These are phyloP conservation scores for Papilio demoleus DNA, from an alignment of 2,888 invertebrate species.

Conservation along the genomic window DNA sequence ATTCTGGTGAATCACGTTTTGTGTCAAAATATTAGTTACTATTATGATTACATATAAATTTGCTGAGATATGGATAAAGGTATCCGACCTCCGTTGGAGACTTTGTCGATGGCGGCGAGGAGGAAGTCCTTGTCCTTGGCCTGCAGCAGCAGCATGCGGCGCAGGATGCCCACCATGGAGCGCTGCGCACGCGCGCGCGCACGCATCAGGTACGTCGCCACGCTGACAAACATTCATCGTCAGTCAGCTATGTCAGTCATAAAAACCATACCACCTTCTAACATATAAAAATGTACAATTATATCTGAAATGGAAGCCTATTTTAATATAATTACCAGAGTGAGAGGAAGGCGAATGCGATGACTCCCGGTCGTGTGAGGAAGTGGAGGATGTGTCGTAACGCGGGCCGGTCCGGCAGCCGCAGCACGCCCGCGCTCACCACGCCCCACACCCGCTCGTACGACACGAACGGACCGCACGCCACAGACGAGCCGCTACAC, in stretches of 20 bases:
- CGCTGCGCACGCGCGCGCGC: conserved; percentile 85
- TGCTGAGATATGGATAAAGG: too few species aligned
- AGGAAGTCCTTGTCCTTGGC: conserved; percentile 89
- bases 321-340: conserved; percentile 83
- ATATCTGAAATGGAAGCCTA: too few species aligned
- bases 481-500: conserved; percentile 78
- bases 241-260: too few species aligned
- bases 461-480: conserved; percentile 86
- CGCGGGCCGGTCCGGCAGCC: conserved; percentile 69
- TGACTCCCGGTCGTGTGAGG: conserved; percentile 84
- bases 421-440: conserved; percentile 81
- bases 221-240: conserved; percentile 66
- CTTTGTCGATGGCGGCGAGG: conserved; percentile 84
- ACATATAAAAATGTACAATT: too few species aligned
- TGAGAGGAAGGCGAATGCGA: conserved; percentile 83
- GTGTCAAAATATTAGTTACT: too few species aligned
- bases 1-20: conserved; percentile 58
- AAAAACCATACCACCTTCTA: too few species aligned
- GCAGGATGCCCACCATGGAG: conserved; percentile 83
- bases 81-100: conserved; percentile 84
- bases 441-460: conserved; percentile 83
- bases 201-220: conserved; percentile 85
- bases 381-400: conserved; percentile 76
- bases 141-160: conserved; percentile 86
- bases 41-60: too few species aligned